A percentile compares a stretch with the other conserved stretches of the same genome.
Evolutionary conservation across 2,888 invertebrate genomes (phyloP).

Genomic region (Cosmorhoe ocellata): DNA sequence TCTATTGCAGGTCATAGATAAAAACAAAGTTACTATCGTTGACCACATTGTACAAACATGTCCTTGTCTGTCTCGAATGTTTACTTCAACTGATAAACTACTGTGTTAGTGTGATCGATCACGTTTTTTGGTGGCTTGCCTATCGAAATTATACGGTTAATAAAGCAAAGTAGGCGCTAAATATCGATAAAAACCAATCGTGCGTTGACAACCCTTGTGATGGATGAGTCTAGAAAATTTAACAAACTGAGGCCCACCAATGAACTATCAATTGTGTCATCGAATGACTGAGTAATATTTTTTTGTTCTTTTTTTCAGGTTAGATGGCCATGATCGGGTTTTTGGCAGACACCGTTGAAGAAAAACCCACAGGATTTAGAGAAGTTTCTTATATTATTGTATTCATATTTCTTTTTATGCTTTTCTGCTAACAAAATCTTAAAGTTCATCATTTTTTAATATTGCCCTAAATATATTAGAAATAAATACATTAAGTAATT

Average conservation of each 20-base stretch:
- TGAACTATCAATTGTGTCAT: not conserved
- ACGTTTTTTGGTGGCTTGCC: conserved; percentile 51
- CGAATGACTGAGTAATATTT: conserved; percentile 33
- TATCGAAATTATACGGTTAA: conserved; percentile 58
- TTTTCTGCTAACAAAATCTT: too few relatives aligned
- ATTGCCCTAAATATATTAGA: too few relatives aligned
- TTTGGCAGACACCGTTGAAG: too few relatives aligned
- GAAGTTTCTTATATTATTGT: conserved; percentile 2
- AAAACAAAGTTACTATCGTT: conserved; percentile 1
- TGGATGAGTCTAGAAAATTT: conserved; percentile 40
- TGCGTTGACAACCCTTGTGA: conserved; percentile 61
- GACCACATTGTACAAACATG: conserved; percentile 53
- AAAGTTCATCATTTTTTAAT: too few relatives aligned
- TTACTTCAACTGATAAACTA: conserved; percentile 59
- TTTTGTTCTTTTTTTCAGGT: conserved; percentile 39
- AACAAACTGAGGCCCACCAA: conserved; percentile 3
- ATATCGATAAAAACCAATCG: conserved; percentile 58
- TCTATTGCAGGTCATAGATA: conserved; percentile 3
- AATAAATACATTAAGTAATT: too few relatives aligned
- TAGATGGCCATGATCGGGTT: not conserved
- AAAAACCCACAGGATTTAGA: not conserved
- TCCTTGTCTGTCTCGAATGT: conserved; percentile 64
- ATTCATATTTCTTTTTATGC: too few relatives aligned
- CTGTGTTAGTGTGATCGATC: conserved; percentile 69
- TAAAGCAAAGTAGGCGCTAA: conserved; percentile 53